Conservation (phyloP, 2,113 vertebrate genomes). For the Leuciscus idus region DNA sequence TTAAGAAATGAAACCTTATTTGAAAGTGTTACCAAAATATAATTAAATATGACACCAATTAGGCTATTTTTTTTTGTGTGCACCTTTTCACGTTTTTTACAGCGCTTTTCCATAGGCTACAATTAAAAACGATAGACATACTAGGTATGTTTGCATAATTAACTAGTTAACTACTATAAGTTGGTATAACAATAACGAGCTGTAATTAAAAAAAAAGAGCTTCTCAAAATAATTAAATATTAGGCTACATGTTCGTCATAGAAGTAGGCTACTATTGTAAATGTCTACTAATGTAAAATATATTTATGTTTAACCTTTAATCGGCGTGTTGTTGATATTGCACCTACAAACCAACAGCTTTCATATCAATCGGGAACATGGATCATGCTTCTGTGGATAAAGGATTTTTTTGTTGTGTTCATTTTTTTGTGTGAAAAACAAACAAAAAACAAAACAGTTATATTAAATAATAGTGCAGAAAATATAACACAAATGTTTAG, state of each 20-base stretch:
- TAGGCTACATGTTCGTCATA: background rate
- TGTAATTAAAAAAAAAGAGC: background rate
- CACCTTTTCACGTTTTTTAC: background rate
- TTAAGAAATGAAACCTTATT: no score
- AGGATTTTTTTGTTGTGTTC: background rate
- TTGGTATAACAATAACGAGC: background rate
- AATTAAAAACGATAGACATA: no score
- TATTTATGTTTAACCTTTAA: background rate
- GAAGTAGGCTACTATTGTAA: background rate
- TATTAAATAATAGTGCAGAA: background rate
- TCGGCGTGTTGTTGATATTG: background rate
- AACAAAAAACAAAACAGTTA: background rate
- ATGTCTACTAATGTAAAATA: background rate
- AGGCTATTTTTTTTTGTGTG: background rate
- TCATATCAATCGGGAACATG: background rate
- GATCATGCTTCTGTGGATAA: background rate
- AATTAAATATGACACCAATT: background rate
- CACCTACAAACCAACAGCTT: background rate
- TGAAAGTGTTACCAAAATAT: no score
- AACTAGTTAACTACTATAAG: background rate
- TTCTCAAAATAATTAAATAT: background rate
- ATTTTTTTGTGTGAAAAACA: background rate
- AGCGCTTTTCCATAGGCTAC: background rate
- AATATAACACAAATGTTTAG: background rate
- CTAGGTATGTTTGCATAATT: background rate